phyloP scores from a whole-genome alignment of 2,113 vertebrate genomes.

The Athene cunicularia region DNA sequence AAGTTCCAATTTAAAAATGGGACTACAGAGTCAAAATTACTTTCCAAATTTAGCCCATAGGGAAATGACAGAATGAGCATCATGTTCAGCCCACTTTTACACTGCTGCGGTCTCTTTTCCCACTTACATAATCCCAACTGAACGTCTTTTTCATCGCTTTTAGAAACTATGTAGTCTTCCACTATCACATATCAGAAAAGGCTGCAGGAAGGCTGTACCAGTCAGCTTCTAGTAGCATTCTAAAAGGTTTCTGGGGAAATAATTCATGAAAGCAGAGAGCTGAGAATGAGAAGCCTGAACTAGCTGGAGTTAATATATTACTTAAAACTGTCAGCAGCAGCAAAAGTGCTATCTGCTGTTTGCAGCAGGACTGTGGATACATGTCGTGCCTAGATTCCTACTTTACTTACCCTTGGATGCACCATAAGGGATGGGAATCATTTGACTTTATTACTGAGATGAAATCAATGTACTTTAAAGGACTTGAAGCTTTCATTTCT shows the following conservation, averaged over 20 bases:
- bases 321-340: background rate
- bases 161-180: background rate
- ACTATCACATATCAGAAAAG: background rate
- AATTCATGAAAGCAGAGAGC: background rate
- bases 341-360: background rate
- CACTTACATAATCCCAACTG: background rate
- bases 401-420: background rate
- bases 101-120: background rate
- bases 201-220: background rate
- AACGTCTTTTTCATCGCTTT: background rate
- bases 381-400: background rate
- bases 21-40: background rate
- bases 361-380: background rate
- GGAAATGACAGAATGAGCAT: background rate
- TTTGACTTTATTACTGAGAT: background rate
- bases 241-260: background rate
- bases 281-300: background rate
- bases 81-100: background rate
- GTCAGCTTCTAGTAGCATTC: background rate
- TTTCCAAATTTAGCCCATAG: background rate
- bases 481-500: background rate
- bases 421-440: background rate
- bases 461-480: background rate
- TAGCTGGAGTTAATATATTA: background rate
- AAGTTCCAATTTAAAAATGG: background rate